Evolutionary conservation across 2,113 vertebrate species (phyloP).

Genomic region (Loxodonta africana): DNA sequence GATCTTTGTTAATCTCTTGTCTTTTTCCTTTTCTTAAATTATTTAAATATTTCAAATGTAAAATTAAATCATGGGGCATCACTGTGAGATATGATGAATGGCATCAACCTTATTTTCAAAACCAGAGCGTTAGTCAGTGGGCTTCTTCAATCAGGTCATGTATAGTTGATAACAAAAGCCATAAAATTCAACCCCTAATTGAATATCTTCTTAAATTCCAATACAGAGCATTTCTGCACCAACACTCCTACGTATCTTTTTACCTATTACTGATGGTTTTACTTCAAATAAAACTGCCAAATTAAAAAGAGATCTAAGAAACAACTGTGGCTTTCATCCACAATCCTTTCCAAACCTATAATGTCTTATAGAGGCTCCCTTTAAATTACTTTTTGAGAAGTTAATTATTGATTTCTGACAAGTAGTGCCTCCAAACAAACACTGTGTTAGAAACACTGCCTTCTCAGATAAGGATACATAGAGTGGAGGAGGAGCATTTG

Average conservation of each 20-base stretch:
- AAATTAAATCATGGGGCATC: background rate
- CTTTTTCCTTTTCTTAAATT: background rate
- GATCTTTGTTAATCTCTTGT: background rate
- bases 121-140: background rate
- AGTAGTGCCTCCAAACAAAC: background rate
- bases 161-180: background rate
- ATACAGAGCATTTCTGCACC: background rate
- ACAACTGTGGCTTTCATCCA: background rate
- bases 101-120: background rate
- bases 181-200: background rate
- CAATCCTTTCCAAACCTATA: background rate
- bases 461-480: background rate
- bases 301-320: background rate
- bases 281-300: background rate
- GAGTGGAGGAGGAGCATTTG: background rate
- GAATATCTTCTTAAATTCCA: background rate
- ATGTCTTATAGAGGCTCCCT: background rate
- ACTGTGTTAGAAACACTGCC: background rate
- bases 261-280: background rate
- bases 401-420: constrained; percentile 46
- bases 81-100: background rate
- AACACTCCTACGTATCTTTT: background rate
- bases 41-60: background rate
- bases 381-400: constrained; percentile 33
- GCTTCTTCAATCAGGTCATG: background rate